Conservation (phyloP, 2,113 vertebrate genomes). For the Datnioides undecimradiatus region DNA sequence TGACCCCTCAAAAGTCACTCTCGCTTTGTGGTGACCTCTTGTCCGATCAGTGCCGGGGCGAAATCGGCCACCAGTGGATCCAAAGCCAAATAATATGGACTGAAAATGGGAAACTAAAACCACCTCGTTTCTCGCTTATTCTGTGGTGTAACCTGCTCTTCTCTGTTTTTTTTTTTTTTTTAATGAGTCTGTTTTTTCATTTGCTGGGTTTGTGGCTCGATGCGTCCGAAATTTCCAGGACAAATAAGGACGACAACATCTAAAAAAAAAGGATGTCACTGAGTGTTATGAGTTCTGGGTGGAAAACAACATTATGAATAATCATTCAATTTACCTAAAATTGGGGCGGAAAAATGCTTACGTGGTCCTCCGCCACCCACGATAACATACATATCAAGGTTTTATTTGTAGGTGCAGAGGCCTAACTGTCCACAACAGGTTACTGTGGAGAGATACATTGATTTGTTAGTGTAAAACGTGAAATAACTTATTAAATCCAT, state of each 20-base stretch:
- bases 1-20: conserved; percentile 75
- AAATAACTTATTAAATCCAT: background rate
- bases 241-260: background rate
- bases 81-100: background rate
- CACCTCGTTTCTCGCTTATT: background rate
- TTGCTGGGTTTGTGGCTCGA: background rate
- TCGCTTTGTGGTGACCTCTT: conserved; percentile 75
- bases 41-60: conserved; percentile 19
- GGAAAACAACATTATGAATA: background rate
- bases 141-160: background rate
- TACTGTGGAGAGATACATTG: background rate
- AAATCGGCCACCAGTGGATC: conserved; percentile 12
- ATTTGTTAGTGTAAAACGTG: background rate
- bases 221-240: background rate
- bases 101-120: background rate
- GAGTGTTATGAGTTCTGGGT: background rate
- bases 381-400: background rate
- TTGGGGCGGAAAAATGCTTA: background rate
- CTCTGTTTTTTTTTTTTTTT: conserved; percentile 2
- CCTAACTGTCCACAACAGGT: background rate
- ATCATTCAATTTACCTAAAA: background rate
- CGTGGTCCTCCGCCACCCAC: background rate
- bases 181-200: background rate
- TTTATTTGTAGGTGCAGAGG: background rate
- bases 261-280: background rate